phyloP scores from a whole-genome alignment of 2,113 vertebrate genomes.

The Melanerpes aurifrons region DNA sequence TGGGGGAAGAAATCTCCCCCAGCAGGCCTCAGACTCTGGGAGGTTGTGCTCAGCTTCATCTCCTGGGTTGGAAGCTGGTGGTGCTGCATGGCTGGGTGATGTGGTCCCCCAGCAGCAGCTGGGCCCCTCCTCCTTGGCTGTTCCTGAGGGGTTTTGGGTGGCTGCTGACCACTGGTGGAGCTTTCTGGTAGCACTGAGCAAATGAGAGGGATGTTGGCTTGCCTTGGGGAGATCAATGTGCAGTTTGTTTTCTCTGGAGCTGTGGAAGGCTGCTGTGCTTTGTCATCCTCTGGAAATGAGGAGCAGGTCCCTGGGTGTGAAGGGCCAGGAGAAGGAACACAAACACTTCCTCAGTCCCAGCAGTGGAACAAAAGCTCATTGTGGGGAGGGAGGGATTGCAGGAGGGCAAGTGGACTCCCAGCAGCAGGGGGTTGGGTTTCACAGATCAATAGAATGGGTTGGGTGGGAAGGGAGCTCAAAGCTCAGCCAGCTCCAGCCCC shows the following conservation, averaged over 20 bases:
- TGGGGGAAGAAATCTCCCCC: not conserved
- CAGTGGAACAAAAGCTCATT: constrained; percentile 37
- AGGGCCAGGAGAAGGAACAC: not conserved
- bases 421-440: not conserved
- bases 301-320: not conserved
- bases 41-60: accelerated
- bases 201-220: accelerated
- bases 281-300: not conserved
- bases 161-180: not conserved
- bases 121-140: not conserved
- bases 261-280: not conserved
- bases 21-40: not conserved
- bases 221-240: not conserved
- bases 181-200: not conserved
- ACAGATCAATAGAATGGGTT: too few relatives aligned
- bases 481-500: too few relatives aligned
- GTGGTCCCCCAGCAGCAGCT: not conserved
- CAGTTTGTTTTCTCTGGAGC: not conserved
- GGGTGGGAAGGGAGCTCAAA: too few relatives aligned
- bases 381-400: constrained; percentile 12
- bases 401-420: not conserved
- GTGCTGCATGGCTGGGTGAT: accelerated
- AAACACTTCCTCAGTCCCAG: constrained; percentile 31
- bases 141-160: not conserved
- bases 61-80: not conserved